These are phyloP conservation scores for Lepidurus arcticus DNA, from an alignment of 1,140 invertebrate genomes.

Conservation along the genomic window DNA sequence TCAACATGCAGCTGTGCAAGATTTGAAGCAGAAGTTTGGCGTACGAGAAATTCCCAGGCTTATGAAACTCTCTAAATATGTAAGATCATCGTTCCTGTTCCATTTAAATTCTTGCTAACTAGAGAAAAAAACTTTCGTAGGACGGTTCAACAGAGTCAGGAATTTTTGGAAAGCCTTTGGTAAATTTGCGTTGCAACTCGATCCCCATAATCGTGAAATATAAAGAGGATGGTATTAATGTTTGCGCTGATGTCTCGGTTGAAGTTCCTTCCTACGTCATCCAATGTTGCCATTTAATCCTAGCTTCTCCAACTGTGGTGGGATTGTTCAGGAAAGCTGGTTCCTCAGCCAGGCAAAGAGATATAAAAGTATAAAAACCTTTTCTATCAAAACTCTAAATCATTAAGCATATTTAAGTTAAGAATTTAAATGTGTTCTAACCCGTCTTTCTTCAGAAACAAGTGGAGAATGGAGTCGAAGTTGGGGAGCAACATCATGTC, in stretches of 20 bases:
- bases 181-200: neutral
- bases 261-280: slow-evolving; percentile 69
- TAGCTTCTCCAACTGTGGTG: slow-evolving; percentile 61
- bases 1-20: slow-evolving; percentile 21
- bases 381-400: neutral
- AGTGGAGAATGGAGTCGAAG: slow-evolving; percentile 58
- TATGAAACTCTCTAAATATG: neutral
- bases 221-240: slow-evolving; percentile 35
- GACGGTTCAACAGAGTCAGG: neutral
- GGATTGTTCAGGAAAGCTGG: slow-evolving; percentile 81
- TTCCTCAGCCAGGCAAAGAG: slow-evolving; percentile 67
- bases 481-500: slow-evolving; percentile 60
- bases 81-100: neutral
- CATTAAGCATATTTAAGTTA: too few relatives aligned
- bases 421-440: too few relatives aligned
- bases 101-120: neutral
- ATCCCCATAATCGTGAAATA: slow-evolving; percentile 27
- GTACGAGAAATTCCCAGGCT: neutral
- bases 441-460: neutral
- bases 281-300: slow-evolving; percentile 61
- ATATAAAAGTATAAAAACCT: slow-evolving; percentile 58
- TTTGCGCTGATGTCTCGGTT: slow-evolving; percentile 45
- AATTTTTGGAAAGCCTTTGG: slow-evolving; percentile 30
- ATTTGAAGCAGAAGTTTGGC: neutral
- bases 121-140: neutral